Percentiles rank a stretch among this genome's conserved stretches.
These are phyloP conservation scores for Haliclona indistincta DNA, from an alignment of 37 sponge, comb jelly and placozoan species.

Conservation along the genomic window DNA sequence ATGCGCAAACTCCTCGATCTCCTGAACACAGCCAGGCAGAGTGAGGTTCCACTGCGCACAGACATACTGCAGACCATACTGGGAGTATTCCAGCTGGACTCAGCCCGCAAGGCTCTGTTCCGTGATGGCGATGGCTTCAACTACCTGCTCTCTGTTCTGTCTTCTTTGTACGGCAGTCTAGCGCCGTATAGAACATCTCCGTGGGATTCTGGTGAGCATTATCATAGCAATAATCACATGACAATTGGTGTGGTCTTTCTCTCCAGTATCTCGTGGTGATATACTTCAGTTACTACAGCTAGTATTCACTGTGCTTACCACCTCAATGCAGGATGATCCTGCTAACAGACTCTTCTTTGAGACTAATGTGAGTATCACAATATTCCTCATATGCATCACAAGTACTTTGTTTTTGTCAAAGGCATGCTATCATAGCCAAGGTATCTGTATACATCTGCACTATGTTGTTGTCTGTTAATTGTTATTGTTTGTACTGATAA, in stretches of 20 bases:
- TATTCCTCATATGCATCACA: neutral
- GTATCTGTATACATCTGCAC: neutral
- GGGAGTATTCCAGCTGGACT: constrained; percentile 72
- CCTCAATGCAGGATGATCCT: constrained; percentile 86
- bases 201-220: constrained; percentile 56
- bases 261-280: constrained; percentile 48
- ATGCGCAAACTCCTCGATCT: constrained; percentile 61
- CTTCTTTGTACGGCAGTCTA: constrained; percentile 76
- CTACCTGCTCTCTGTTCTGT: constrained; percentile 77
- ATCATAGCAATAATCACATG: no score
- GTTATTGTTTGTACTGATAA: no score
- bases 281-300: constrained; percentile 69
- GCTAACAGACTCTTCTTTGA: constrained; percentile 84
- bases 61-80: constrained; percentile 79
- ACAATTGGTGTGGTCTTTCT: no score
- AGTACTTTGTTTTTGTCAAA: neutral
- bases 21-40: constrained; percentile 56
- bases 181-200: constrained; percentile 24
- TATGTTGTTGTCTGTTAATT: no score
- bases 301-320: constrained; percentile 63
- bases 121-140: constrained; percentile 81
- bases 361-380: constrained; percentile 52
- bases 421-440: neutral
- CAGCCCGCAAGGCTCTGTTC: constrained; percentile 65
- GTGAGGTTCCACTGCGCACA: constrained; percentile 63